These are phyloP conservation scores for Tenthredo livida DNA, from an alignment of 2,888 invertebrate species.

Conservation along the genomic window DNA sequence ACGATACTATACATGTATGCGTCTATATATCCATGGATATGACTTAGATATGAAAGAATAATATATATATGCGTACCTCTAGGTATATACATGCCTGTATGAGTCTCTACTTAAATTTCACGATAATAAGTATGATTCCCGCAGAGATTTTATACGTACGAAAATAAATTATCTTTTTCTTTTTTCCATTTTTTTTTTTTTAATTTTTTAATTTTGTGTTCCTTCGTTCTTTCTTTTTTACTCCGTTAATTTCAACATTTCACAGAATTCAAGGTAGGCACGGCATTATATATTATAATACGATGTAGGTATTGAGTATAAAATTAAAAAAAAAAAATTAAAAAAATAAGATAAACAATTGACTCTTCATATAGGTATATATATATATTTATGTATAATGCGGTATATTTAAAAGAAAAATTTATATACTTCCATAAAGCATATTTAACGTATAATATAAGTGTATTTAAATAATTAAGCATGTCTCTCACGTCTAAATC, in stretches of 20 bases:
- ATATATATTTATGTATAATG: too few species aligned
- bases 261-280: too few species aligned
- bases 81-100: neutral
- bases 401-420: neutral
- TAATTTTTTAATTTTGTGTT: neutral
- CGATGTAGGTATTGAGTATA: too few species aligned
- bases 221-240: neutral
- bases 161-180: neutral
- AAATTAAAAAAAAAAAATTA: too few species aligned
- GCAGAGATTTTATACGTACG: neutral
- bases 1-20: too few species aligned
- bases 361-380: neutral
- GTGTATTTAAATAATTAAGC: constrained; percentile 13
- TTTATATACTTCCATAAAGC: neutral
- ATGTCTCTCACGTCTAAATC: constrained; percentile 42
- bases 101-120: neutral
- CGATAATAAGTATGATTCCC: neutral
- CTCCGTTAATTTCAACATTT: neutral
- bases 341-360: neutral
- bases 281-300: too few species aligned
- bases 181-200: neutral
- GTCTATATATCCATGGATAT: too few species aligned
- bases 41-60: too few species aligned
- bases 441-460: neutral
- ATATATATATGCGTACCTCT: neutral